Evolutionary conservation across 2,888 invertebrate species (phyloP).

Genomic region (Epinotia brunnichana): DNA sequence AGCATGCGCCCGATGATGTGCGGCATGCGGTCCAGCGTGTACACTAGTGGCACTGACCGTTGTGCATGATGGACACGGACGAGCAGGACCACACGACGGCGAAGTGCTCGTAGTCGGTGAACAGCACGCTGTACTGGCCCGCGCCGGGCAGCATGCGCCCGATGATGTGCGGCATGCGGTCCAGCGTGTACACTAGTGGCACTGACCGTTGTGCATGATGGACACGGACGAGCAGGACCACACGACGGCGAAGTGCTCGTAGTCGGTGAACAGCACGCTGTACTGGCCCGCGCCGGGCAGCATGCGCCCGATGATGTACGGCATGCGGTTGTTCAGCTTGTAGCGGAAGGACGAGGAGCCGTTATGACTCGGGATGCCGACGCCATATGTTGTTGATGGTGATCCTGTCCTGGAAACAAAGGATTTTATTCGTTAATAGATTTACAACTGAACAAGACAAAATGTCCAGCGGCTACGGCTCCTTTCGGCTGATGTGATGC

Average conservation of each 20-base stretch:
- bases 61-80: constrained; percentile 85
- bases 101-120: constrained; percentile 88
- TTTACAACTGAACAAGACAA: too few relatives aligned
- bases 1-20: background rate
- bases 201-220: constrained; percentile 84
- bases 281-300: constrained; percentile 89
- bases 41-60: constrained; percentile 71
- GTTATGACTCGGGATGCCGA: constrained; percentile 84
- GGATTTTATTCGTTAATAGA: background rate
- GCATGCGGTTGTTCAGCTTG: constrained; percentile 85
- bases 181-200: background rate
- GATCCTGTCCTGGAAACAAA: constrained; percentile 84
- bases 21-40: background rate
- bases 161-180: constrained; percentile 86
- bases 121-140: constrained; percentile 88
- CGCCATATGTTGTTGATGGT: constrained; percentile 84
- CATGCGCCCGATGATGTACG: constrained; percentile 86
- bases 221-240: constrained; percentile 89
- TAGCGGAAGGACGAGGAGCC: constrained; percentile 85
- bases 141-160: constrained; percentile 88
- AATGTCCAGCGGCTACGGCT: too few relatives aligned
- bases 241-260: constrained; percentile 87
- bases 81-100: constrained; percentile 90
- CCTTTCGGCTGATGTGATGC: too few relatives aligned
- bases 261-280: constrained; percentile 88